Base-by-base conservation (phyloP, 2,113 vertebrate genomes). In the Rattus rattus region DNA sequence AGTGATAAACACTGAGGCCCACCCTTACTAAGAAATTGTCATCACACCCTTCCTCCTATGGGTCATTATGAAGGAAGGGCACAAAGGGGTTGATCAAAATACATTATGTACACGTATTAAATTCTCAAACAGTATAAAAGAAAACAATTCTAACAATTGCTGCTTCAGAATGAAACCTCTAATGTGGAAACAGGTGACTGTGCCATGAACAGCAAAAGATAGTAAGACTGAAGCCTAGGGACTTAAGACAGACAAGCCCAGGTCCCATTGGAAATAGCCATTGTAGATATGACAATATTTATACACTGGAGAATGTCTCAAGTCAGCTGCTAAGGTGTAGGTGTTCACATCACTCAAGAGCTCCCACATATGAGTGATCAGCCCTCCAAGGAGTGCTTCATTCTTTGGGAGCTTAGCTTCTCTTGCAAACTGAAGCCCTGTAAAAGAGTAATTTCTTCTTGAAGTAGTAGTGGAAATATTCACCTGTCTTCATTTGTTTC, bases 71-170 rank as follows among this genome's bases (percentile, higher is more conserved):
- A 11, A 83, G 20, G 54, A 59, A 20, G 1, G 33, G n/a, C n/a
- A 65, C 54, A 39, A 39, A 83, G 59, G 26, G 43, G 1, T 19
- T 84, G 59, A 47, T 65, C 83, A 47, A 65, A 85, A 30, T 24
- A 47, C 61, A 20, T 47, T 65, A 85, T 47, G 26, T 33, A 28
- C 14, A 63, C 28, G 26, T 47, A 65, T 85, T 2, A 85, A 85
- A 65, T 85, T 85, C 61, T 47, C 83, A 65, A 30, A 30, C 81
- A 85, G 43, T 43, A 28, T 39, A 28, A 39, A 83, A 65, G 97
- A 76, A 98, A 98, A 94, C 39, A 69, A 30, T 96, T 96, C 76
- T 97, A 95, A 97, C 94, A 97, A 79, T 39, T 88, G 80, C 95
- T 97, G 67, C 59, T 49, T 54, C 56, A 17, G 49, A 43, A 13